Percentiles rank a stretch among this genome's conserved stretches.
These are phyloP conservation scores for Cynodonichthys magdalenae DNA, from an alignment of 2,797 vertebrate genomes.

Conservation along the genomic window DNA sequence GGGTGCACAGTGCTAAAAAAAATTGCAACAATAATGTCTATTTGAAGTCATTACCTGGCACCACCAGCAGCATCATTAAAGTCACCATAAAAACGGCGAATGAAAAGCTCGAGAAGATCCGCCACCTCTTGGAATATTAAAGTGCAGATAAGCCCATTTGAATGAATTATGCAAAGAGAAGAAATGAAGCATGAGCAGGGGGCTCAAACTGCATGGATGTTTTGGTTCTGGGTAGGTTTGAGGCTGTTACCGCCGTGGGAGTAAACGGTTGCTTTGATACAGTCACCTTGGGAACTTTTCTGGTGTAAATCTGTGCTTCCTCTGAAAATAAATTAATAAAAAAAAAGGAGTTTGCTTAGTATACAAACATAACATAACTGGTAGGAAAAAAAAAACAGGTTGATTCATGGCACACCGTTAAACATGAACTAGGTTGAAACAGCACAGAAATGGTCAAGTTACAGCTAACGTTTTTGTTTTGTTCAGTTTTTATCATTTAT, in stretches of 20 bases:
- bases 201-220: slow-evolving; percentile 15
- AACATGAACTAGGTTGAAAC: slow-evolving; percentile 48
- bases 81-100: slow-evolving; percentile 14
- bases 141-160: slow-evolving; percentile 40
- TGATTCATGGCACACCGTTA: slow-evolving; percentile 17
- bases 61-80: slow-evolving; percentile 32
- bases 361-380: slow-evolving; percentile 4
- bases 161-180: slow-evolving; percentile 47
- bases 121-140: slow-evolving; percentile 30
- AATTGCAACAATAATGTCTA: slow-evolving; percentile 34
- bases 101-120: slow-evolving; percentile 28
- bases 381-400: background rate
- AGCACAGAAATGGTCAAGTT: slow-evolving; percentile 16
- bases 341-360: background rate
- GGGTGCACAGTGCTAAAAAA: slow-evolving; percentile 12
- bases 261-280: slow-evolving; percentile 4
- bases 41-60: slow-evolving; percentile 45
- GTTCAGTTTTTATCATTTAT: too few relatives aligned
- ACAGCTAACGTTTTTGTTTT: too few relatives aligned
- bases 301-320: slow-evolving; percentile 18
- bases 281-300: slow-evolving; percentile 15
- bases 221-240: slow-evolving; percentile 12
- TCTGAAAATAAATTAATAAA: slow-evolving; percentile 8
- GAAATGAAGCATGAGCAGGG: slow-evolving; percentile 26
- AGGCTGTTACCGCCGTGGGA: slow-evolving; percentile 16